phyloP scores from a whole-genome alignment of 2,113 vertebrate species.

The Vulpes ferrilata region DNA sequence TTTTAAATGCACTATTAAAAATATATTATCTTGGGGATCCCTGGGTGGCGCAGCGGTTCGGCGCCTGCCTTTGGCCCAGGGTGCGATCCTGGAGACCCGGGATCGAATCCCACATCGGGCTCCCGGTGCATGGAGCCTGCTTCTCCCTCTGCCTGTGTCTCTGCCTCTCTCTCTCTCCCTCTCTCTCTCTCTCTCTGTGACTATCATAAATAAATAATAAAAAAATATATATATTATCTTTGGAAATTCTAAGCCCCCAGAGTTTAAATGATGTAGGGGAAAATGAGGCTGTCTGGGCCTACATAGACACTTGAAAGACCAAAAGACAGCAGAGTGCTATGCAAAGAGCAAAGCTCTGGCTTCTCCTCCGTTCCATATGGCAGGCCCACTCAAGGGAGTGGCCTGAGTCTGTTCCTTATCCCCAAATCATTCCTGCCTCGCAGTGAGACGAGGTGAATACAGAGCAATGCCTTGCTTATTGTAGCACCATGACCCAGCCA shows the following conservation, averaged over 20 bases:
- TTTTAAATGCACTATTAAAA: background rate
- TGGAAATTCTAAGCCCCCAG: background rate
- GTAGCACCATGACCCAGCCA: background rate
- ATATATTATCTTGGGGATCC: background rate
- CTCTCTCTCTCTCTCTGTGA: too few relatives aligned
- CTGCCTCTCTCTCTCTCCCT: too few relatives aligned
- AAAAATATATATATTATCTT: background rate
- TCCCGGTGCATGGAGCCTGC: too few relatives aligned
- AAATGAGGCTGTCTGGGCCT: background rate
- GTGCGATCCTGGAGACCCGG: too few relatives aligned
- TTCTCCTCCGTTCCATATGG: fast-evolving
- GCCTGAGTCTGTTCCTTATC: background rate
- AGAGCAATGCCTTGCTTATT: background rate
- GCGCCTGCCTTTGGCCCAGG: too few relatives aligned
- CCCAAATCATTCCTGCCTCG: background rate
- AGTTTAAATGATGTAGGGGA: background rate
- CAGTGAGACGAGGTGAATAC: background rate
- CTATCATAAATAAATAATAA: too few relatives aligned
- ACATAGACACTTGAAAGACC: background rate
- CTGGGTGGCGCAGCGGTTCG: too few relatives aligned
- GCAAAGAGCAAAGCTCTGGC: background rate
- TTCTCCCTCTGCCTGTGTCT: too few relatives aligned
- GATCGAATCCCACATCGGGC: too few relatives aligned
- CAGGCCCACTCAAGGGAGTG: fast-evolving
- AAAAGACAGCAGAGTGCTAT: background rate